Evolutionary conservation across 2,797 vertebrate genomes (phyloP), one percentile per base, ranked within the genome.

Genomic region (Sebastes umbrosus): DNA sequence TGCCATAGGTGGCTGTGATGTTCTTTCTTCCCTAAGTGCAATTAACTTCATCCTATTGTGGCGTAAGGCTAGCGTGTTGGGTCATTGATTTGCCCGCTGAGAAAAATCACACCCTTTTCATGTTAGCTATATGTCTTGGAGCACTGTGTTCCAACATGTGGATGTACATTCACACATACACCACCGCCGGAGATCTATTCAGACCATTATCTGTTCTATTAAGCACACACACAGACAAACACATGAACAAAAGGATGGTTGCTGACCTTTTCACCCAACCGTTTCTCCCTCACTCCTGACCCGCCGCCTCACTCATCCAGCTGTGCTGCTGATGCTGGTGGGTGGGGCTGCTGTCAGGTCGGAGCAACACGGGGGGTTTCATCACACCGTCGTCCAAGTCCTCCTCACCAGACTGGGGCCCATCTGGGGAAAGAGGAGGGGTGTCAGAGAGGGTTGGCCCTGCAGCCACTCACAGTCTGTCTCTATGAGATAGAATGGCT

Each of bases 261-360:
- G 34, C 67, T 91, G 84, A 92, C 85, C 92, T 92, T 94, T 87
- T 90, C 75, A 84, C 84, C 84, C 58, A 52, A 36, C 65, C 59
- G 1, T 65, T 71, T 64, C 58, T 73, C 77, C 67, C 24, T 68
- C 31, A 46, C 62, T 75, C 65, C 64, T 84, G 83, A 88, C 73
- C 87, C 4, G 10, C 82, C 69, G 63, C 77, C 80, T 59, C 80
- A 75, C 69, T 85, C 67, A 63, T 90, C 91, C 91, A 92, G 92
- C 90, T 94, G 93, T 90, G 90, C 72, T 90, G 90, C 72, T 69
- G 69, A 69, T 36, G 75, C 58, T 25, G 75, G 77, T 69, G 70
- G 73, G 77, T 69, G 70, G 73, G 78, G 73, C 75, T 31, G 59
- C 79, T 84, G 77, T 88, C 77, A 80, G 78, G 25, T 77, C 20